Percentiles rank a stretch among this genome's conserved stretches.
Evolutionary conservation across 1,140 invertebrate genomes (phyloP).

Genomic region (Zaprionus lachaisei): DNA sequence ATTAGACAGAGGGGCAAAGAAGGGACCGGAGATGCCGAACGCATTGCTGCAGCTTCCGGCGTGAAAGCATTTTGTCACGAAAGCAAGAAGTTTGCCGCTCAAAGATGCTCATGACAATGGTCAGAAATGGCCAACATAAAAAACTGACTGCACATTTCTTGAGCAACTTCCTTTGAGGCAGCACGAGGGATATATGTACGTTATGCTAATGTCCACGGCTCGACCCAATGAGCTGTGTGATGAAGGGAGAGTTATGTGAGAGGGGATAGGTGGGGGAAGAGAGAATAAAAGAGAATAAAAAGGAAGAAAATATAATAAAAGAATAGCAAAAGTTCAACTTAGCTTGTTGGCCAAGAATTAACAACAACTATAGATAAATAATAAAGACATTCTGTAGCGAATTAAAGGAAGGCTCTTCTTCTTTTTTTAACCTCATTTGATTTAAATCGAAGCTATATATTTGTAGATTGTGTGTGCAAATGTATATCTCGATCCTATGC

Average conservation of each 20-base stretch:
- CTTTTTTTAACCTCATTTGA: too few species aligned
- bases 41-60: constrained; percentile 79
- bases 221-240: not conserved
- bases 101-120: constrained; percentile 2
- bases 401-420: too few species aligned
- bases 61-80: constrained; percentile 79
- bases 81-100: constrained; percentile 25
- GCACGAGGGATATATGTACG: not conserved
- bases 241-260: not conserved
- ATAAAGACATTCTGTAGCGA: too few species aligned
- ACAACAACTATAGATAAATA: too few species aligned
- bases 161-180: not conserved
- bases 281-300: too few species aligned
- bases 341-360: too few species aligned
- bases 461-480: too few species aligned
- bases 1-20: constrained; percentile 38
- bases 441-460: too few species aligned
- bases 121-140: constrained; percentile 34
- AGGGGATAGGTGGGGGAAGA: not conserved
- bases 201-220: not conserved
- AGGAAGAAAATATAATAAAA: too few species aligned
- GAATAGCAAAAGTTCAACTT: not conserved
- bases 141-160: not conserved
- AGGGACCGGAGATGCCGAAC: constrained; percentile 59
- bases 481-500: too few species aligned